phyloP scores from a whole-genome alignment of 2,797 vertebrate genomes.

The Rhincodon typus region DNA sequence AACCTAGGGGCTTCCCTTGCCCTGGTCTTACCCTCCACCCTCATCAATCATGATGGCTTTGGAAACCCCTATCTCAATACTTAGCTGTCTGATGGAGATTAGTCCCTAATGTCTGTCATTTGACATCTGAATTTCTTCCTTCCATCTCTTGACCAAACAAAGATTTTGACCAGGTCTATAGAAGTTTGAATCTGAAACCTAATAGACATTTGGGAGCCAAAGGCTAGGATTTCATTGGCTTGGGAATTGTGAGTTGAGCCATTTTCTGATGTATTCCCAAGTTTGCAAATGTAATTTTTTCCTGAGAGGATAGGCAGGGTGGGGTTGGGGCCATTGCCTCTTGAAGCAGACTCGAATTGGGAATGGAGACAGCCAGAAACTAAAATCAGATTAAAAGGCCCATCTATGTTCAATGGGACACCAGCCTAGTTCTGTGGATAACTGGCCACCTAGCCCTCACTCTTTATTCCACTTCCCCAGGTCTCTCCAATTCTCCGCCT shows the following conservation, averaged over 20 bases:
- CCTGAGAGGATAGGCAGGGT: too few species aligned
- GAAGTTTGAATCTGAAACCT: background rate
- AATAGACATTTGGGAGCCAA: background rate
- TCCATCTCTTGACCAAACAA: background rate
- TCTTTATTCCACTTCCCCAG: too few species aligned
- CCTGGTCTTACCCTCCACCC: background rate
- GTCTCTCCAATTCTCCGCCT: too few species aligned
- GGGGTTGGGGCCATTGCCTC: too few species aligned
- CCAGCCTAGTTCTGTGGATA: background rate
- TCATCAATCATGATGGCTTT: background rate
- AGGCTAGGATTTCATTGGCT: background rate
- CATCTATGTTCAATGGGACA: background rate
- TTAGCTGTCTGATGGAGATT: background rate
- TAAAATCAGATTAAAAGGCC: background rate
- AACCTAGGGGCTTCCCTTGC: background rate
- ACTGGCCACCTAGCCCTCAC: too few species aligned
- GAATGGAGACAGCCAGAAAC: background rate
- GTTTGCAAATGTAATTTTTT: too few species aligned
- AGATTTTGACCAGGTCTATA: background rate
- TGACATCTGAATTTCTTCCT: background rate
- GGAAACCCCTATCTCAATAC: background rate
- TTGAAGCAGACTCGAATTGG: background rate
- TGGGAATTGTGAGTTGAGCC: background rate
- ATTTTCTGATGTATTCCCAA: background rate
- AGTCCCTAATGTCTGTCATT: background rate